Conservation (phyloP, 2,888 invertebrate genomes). For the Euproctis similis region DNA sequence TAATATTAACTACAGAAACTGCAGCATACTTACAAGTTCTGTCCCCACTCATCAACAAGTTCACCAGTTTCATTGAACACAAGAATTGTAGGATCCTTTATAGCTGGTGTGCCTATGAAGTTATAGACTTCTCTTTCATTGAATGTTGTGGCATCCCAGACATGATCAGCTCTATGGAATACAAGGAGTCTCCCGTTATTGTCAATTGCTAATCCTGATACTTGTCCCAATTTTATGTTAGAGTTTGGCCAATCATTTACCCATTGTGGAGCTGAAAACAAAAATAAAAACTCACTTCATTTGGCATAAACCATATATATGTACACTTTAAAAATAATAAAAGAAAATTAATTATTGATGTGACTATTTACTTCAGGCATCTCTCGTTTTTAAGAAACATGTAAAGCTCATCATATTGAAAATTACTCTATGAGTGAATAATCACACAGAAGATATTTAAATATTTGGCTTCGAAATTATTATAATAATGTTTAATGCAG, state of each 20-base stretch:
- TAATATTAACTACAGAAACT: neutral
- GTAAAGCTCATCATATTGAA: no score
- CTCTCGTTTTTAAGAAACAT: no score
- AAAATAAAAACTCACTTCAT: conserved; percentile 1
- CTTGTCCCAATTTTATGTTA: conserved; percentile 79
- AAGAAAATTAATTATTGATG: no score
- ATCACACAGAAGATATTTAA: no score
- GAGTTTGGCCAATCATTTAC: conserved; percentile 75
- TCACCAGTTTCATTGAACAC: conserved; percentile 78
- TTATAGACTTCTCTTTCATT: conserved; percentile 71
- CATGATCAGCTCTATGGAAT: conserved; percentile 85
- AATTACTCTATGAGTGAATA: no score
- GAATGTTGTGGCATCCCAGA: conserved; percentile 80
- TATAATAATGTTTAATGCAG: no score
- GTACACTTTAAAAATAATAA: no score
- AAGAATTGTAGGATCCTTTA: conserved; percentile 78
- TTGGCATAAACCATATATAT: no score
- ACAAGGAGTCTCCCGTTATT: conserved; percentile 82
- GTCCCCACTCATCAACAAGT: conserved; percentile 80
- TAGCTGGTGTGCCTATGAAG: conserved; percentile 74
- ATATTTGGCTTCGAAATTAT: no score
- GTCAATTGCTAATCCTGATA: conserved; percentile 88
- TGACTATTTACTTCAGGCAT: no score
- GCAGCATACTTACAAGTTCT: conserved; percentile 75
- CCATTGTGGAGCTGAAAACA: conserved; percentile 65